A percentile compares a stretch with the other conserved stretches of the same genome.
Evolutionary conservation across 2,797 vertebrate species (phyloP).

Genomic region (Chloroceryle inda): DNA sequence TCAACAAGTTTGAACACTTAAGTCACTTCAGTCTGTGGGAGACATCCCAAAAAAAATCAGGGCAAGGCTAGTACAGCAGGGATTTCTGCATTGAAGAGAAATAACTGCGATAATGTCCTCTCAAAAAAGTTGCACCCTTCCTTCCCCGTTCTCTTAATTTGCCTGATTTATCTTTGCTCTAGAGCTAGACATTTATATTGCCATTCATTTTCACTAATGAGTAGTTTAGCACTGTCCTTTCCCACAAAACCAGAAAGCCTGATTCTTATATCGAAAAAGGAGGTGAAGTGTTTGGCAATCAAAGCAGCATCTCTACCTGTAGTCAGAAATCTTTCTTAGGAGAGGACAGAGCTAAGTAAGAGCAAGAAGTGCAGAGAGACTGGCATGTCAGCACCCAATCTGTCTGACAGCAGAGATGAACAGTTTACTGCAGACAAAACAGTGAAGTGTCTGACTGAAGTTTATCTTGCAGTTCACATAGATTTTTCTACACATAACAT

Average conservation of each 20-base stretch:
- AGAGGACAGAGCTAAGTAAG: not conserved
- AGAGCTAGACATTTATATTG: not conserved
- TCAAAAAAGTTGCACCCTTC: not conserved
- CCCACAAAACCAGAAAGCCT: not conserved
- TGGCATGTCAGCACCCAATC: not conserved
- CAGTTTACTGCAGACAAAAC: not conserved
- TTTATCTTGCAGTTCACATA: not conserved
- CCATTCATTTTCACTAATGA: not conserved
- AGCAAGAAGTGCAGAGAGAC: not conserved
- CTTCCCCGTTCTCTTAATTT: not conserved
- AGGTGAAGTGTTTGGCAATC: not conserved
- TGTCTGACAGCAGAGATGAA: constrained; percentile 10
- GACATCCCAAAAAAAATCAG: not conserved
- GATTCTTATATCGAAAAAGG: not conserved
- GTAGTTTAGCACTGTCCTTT: not conserved
- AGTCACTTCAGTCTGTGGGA: not conserved
- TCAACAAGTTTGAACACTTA: not conserved
- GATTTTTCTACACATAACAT: not conserved
- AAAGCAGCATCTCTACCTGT: not conserved
- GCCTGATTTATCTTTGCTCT: not conserved
- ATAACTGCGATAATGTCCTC: not conserved
- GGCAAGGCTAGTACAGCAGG: not conserved
- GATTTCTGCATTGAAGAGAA: not conserved
- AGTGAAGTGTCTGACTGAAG: not conserved
- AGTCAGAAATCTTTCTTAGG: not conserved